Conservation (phyloP, 2,113 vertebrate genomes). For the Stegostoma tigrinum region DNA sequence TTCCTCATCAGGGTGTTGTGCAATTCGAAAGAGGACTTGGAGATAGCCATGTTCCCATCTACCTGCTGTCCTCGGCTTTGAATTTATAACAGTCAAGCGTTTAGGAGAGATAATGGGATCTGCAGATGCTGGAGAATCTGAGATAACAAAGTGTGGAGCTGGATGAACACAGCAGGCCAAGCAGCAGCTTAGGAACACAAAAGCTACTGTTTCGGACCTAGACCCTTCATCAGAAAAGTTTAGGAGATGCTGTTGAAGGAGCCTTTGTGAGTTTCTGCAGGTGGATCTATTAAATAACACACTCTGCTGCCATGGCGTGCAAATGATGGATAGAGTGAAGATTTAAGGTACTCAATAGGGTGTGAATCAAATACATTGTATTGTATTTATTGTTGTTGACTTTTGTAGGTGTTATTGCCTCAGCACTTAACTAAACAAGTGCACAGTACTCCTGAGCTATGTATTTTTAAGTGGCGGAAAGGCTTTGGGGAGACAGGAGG, state of each 20-base stretch:
- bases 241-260: not conserved
- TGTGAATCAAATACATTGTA: not conserved
- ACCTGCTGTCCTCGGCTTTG: not conserved
- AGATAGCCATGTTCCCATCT: not conserved
- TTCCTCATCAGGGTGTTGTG: not conserved
- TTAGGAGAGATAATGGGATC: no score
- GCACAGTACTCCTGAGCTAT: not conserved
- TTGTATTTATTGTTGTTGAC: not conserved
- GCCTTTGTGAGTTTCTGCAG: not conserved
- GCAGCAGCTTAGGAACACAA: no score
- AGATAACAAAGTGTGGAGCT: no score
- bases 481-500: no score
- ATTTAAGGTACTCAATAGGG: not conserved
- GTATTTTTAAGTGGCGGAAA: no score
- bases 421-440: not conserved
- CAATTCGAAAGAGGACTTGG: not conserved
- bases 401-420: not conserved
- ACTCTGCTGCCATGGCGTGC: not conserved
- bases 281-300: not conserved
- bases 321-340: not conserved
- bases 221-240: no score
- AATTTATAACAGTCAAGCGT: not conserved
- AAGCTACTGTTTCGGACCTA: no score
- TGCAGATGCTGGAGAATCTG: no score
- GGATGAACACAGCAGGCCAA: no score